Base-by-base conservation (phyloP, 2,113 vertebrate species). In the Nycticorax nycticorax region DNA sequence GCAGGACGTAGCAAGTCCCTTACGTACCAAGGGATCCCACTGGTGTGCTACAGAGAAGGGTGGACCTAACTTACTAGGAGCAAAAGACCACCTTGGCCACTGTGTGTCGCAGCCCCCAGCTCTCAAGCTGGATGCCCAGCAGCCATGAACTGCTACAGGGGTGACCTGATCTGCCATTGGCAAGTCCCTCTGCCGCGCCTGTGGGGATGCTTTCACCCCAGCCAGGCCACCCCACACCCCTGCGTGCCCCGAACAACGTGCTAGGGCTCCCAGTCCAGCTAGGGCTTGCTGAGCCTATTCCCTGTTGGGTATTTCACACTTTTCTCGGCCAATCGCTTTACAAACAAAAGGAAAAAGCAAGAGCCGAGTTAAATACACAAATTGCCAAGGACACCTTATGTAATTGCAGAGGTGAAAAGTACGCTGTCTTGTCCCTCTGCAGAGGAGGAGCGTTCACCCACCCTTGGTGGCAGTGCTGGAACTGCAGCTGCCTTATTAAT, bases 351-450 rank as follows among this genome's bases (percentile, higher is more conserved):
- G 52, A 64, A 87, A 95, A 96, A 77, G 27, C 57, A 81, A 85
- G 18, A 26, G 60, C 48, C 2, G 3, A 89, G 53, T 88, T 82
- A 90, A 73, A 89, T 12, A 87, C 22, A 59, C 24, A 74, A 23
- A 72, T 80, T 12, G 37, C 74, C 1, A 15, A 88, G 90, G 80
- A 85, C 37, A 71, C 56, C 52, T 89, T 84, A 90, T 1, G 5
- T 85, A 89, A 96, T 7, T 39, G 74, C 74, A 69, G 77, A 89
- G 72, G 69, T 93, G 91, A 92, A 97, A 96, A 95, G 84, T 63
- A 82, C 24, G 55, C 39, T 35, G 32, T 27, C 91, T 76, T 79
- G 81, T 85, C 50, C 87, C 48, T 86, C 77, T 72, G 89, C 89
- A 91, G 63, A 74, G 53, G 24, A 95, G 76, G 27, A 78, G 32